Conservation (phyloP, 2,113 vertebrate genomes). For the Bos indicus region DNA sequence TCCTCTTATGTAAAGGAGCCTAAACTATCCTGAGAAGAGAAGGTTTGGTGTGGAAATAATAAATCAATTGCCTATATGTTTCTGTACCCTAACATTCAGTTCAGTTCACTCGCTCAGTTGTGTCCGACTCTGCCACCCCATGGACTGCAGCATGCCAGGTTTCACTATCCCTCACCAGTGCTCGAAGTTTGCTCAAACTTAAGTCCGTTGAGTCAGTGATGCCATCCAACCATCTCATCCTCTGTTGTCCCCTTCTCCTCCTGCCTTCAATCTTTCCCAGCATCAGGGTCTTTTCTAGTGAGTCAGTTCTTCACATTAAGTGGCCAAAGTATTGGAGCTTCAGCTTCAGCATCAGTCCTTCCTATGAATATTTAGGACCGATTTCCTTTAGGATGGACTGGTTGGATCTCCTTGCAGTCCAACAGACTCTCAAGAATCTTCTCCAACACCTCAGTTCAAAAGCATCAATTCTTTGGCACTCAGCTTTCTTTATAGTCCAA, state of each 20-base stretch:
- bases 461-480: neutral
- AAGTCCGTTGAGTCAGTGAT: neutral
- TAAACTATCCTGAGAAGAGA: neutral
- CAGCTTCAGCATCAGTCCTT: neutral
- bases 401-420: neutral
- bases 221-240: neutral
- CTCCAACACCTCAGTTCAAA: neutral
- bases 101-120: neutral
- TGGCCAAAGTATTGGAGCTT: neutral
- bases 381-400: neutral
- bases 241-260: neutral
- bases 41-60: neutral
- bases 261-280: neutral
- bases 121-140: neutral
- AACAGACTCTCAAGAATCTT: neutral
- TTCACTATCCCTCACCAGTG: neutral
- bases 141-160: neutral
- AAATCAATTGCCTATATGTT: neutral
- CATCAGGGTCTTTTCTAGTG: neutral
- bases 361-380: neutral
- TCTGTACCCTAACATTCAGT: neutral
- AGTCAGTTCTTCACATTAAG: neutral
- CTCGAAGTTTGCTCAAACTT: neutral
- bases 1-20: neutral
- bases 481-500: neutral